Evolutionary conservation across 2,888 invertebrate genomes (phyloP), one percentile per base, ranked within the genome.

Genomic region (Troilus luridus): DNA sequence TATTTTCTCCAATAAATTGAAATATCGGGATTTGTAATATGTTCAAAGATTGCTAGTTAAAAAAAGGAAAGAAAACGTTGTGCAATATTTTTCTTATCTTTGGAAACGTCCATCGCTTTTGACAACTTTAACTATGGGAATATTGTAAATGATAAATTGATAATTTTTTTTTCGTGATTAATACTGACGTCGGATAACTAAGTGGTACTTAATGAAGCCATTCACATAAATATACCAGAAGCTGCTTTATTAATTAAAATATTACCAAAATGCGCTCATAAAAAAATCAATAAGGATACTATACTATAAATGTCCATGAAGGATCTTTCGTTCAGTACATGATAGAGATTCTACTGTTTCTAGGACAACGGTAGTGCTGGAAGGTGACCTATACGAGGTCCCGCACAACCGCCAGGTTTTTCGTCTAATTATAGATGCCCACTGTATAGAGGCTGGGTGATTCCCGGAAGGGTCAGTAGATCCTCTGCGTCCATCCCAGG

Each of bases 261-360:
- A 41, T 41, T 41, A 41, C 41, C 64, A 9, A 64, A 7, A n/a
- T n/a, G 5, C 2, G 59, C 12, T 14, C 14, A 59, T 14, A 14
- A 60, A 60, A 60, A 60, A 6, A 2, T 11, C 21, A 77, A 41
- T 77, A 77, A 77, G 10, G 3, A 72, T 93, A 41, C 41, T 41
- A 5, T 5, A 41, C 41, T 41, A 41, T 41, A 41, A 41, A 41
- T 41, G 41, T 41, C 41, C 41, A 41, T 41, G 41, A 41, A 41
- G 41, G 41, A 5, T 41, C 41, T 41, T 41, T 41, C 41, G 41
- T 41, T 41, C 41, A 41, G 41, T 41, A 41, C 41, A 41, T 41
- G 41, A 5, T 41, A 41, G 41, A 41, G 41, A 41, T 41, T 41
- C 41, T 41, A 41, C 41, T 41, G 41, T 41, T 41, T 41, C 41